Evolutionary conservation across 2,888 invertebrate genomes (phyloP), one percentile per base, ranked within the genome.

Genomic region (Cotesia congregata): DNA sequence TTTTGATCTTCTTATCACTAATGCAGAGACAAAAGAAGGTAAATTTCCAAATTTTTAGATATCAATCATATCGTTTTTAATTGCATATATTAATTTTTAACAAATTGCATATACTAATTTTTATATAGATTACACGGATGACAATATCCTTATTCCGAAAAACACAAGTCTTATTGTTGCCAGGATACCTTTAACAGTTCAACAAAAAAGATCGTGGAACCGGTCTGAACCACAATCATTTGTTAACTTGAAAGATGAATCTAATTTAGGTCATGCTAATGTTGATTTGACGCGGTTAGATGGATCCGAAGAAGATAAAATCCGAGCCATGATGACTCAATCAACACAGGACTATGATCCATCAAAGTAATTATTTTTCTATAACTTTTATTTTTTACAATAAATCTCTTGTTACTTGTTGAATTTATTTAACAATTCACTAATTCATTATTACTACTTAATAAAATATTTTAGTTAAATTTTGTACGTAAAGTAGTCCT

Each of bases 21-120:
- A 98, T 92, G 98, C 98, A 75, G 98, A 98, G 90, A 98, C 97
- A 78, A 96, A 97, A 91, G 97, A 98, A 95, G 97, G 98, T 97
- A 91, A 90, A 82, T 41, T 30, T 20, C 65, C 60, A 72, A n/a
- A 70, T 72, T 50, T 74, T 69, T 60, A n/a, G n/a, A 39, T 12
- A 59, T 41, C 67, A 65, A 79, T 64, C 15, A 59, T 72, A 38
- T 72, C 50, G 20, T 6, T 40, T 74, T 40, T 75, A 61, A 67
- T n/a, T 60, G 6, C 6, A 40, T 6, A 17, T 17, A 17, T 1
- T 17, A 6, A 17, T 17, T 78, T 74, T 74, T 83, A 82, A 67
- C 30, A 30, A 30, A 30, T n/a, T 60, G 6, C 6, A 40, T 6
- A 17, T 17, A 17, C 17, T 17, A 6, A 17, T 17, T 78, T 74